Conservation (phyloP, 2,888 invertebrate genomes). For the Eumacrocentrus americanus region DNA sequence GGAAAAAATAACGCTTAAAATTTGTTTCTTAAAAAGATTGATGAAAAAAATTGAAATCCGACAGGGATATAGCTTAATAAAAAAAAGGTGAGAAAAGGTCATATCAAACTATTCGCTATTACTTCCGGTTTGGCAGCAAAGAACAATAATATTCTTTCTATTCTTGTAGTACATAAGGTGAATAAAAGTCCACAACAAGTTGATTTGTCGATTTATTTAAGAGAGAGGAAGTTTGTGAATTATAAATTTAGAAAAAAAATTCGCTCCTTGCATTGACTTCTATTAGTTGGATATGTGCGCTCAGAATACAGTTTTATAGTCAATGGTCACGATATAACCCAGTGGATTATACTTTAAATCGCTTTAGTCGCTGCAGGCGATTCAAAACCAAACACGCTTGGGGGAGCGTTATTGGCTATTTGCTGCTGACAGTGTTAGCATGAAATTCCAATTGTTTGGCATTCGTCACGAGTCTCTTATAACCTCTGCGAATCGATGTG, state of each 20-base stretch:
- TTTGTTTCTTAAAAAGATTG: too few species aligned
- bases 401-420: slow-evolving; percentile 21
- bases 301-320: slow-evolving; percentile 17
- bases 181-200: too few species aligned
- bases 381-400: not conserved
- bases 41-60: too few species aligned
- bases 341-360: slow-evolving; percentile 23
- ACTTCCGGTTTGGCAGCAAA: too few species aligned
- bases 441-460: slow-evolving; percentile 21
- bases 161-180: too few species aligned
- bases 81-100: too few species aligned
- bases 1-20: too few species aligned
- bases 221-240: too few species aligned
- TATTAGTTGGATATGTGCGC: not conserved
- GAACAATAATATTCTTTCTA: too few species aligned
- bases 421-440: slow-evolving; percentile 19
- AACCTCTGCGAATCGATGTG: not conserved
- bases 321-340: slow-evolving; percentile 23
- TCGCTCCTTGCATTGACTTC: not conserved
- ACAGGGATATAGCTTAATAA: too few species aligned
- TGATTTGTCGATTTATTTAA: too few species aligned
- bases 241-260: slow-evolving; percentile 8
- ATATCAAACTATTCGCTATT: too few species aligned
- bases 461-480: slow-evolving; percentile 7
- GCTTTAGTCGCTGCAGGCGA: slow-evolving; percentile 6